These are phyloP conservation scores for Paraescarpia echinospica DNA, from an alignment of 1,140 invertebrate species.

Conservation along the genomic window DNA sequence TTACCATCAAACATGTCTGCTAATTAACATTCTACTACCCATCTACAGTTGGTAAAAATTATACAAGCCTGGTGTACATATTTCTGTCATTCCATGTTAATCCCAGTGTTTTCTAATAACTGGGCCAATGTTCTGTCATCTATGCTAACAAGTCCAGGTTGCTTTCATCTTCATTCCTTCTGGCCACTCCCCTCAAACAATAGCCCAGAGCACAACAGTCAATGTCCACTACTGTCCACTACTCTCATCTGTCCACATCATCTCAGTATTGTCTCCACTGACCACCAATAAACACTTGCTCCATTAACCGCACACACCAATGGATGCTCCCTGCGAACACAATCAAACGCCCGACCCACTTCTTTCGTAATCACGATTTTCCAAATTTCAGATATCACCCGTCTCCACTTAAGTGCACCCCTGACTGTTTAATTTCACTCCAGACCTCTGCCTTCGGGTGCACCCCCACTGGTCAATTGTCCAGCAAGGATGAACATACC, in stretches of 20 bases:
- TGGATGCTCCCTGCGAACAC: neutral
- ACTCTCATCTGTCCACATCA: neutral
- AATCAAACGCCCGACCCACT: neutral
- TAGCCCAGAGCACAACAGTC: neutral
- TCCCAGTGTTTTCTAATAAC: neutral
- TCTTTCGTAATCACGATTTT: neutral
- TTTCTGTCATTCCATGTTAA: neutral
- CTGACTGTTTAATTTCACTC: neutral
- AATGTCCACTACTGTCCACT: neutral
- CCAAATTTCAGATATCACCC: neutral
- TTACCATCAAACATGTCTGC: neutral
- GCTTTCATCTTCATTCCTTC: neutral
- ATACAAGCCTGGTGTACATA: neutral
- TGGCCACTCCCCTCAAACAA: neutral
- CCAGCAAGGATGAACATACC: neutral
- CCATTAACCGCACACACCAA: neutral
- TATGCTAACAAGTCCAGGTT: neutral
- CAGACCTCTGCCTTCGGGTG: neutral
- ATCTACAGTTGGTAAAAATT: neutral
- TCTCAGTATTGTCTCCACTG: neutral
- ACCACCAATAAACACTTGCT: neutral
- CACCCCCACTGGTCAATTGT: neutral
- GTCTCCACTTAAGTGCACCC: neutral
- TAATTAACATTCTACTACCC: neutral
- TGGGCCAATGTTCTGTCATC: neutral